Evolutionary conservation across 1,140 invertebrate species (phyloP).

Genomic region (Zaprionus inermis): DNA sequence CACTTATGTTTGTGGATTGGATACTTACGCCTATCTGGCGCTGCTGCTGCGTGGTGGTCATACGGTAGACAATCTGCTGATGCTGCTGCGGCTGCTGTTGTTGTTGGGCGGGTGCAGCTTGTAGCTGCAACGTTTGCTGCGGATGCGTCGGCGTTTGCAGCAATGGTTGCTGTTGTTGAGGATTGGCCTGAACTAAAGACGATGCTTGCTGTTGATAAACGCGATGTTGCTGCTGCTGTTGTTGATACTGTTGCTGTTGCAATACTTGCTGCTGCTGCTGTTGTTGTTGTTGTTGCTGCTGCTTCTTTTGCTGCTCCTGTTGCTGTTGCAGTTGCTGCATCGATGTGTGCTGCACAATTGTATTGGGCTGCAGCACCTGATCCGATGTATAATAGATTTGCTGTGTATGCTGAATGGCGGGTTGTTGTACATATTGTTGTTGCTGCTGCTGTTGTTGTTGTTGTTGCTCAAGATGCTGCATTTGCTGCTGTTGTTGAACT

Average conservation of each 20-base stretch:
- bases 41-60: conserved; percentile 64
- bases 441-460: conserved; percentile 64
- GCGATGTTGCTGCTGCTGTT: conserved; percentile 51
- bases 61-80: conserved; percentile 79
- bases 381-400: conserved; percentile 78
- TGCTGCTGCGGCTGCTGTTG: conserved; percentile 67
- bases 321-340: conserved; percentile 84
- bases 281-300: conserved; percentile 18
- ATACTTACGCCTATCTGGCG: conserved; percentile 67
- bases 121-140: conserved; percentile 79
- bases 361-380: conserved; percentile 66
- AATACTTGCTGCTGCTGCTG: conserved; percentile 61
- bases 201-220: conserved; percentile 49
- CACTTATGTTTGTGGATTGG: not conserved
- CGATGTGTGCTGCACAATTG: conserved; percentile 69
- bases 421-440: conserved; percentile 68
- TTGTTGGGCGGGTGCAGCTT: conserved; percentile 59
- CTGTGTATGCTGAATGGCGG: conserved; percentile 69
- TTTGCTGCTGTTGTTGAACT: conserved; percentile 58
- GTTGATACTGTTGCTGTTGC: conserved; percentile 54
- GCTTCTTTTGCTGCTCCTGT: conserved; percentile 79
- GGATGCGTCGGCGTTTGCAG: conserved; percentile 59
- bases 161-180: conserved; percentile 65
- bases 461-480: conserved; percentile 58
- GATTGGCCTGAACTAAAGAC: conserved; percentile 68